Evolutionary conservation across 2,888 invertebrate genomes (phyloP).

Genomic region (Arenicola marina): DNA sequence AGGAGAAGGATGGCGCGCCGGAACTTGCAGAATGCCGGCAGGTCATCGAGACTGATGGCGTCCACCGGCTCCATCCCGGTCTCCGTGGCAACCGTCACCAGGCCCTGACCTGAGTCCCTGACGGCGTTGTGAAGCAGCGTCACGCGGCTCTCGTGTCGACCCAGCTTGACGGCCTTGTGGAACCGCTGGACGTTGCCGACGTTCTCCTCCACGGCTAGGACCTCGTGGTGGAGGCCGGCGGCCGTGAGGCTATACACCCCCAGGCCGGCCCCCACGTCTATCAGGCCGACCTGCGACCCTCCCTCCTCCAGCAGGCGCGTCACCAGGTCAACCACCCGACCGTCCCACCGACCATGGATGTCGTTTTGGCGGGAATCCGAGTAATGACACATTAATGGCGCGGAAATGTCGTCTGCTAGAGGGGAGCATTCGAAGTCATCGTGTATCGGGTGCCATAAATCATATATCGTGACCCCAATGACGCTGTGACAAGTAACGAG

Average conservation of each 20-base stretch:
- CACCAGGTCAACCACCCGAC: not conserved
- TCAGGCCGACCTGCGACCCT: not conserved
- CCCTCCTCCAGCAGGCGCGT: not conserved
- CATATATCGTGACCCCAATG: not conserved
- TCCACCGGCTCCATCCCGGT: no score
- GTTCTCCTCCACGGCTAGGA: not conserved
- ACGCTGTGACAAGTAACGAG: no score
- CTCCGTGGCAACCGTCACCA: not conserved
- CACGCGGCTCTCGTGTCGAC: not conserved
- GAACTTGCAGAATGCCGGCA: conserved; percentile 5
- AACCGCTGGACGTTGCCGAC: not conserved
- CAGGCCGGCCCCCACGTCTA: not conserved
- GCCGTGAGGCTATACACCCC: not conserved
- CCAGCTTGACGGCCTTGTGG: conserved; percentile 1
- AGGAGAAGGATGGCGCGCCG: not conserved
- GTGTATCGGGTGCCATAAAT: not conserved
- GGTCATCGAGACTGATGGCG: not conserved
- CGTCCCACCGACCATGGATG: not conserved
- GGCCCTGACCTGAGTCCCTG: not conserved
- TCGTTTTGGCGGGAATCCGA: not conserved
- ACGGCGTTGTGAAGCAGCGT: not conserved
- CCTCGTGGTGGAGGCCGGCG: not conserved
- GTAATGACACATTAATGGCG: not conserved
- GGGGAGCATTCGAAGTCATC: not conserved
- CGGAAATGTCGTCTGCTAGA: not conserved